Conservation (phyloP, 2,113 vertebrate species). For the Misgurnus mizolepis region DNA sequence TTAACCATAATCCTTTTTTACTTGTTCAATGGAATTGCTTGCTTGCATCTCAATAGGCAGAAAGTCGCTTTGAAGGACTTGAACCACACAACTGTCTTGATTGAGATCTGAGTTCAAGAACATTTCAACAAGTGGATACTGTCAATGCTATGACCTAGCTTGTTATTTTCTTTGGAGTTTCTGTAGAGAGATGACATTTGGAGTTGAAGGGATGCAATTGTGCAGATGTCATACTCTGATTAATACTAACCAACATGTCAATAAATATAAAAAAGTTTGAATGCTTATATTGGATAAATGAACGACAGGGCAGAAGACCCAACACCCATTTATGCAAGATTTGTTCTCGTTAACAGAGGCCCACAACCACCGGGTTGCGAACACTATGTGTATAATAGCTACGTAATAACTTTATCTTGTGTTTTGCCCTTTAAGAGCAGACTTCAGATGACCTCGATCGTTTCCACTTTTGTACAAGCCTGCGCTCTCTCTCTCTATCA, state of each 20-base stretch:
- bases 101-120: constrained; percentile 4
- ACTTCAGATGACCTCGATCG: no score
- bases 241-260: not conserved
- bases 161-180: not conserved
- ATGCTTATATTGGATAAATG: not conserved
- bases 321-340: not conserved
- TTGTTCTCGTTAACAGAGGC: not conserved
- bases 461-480: no score
- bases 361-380: no score
- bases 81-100: constrained; percentile 13
- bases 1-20: constrained; percentile 18
- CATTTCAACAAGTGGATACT: constrained; percentile 5
- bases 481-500: no score
- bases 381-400: no score
- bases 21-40: constrained; percentile 1
- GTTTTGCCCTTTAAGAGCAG: no score
- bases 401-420: no score
- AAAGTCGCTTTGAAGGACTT: not conserved
- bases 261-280: not conserved
- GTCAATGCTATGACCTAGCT: constrained; percentile 27
- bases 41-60: not conserved
- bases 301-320: not conserved
- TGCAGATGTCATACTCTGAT: not conserved
- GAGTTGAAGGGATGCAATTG: not conserved
- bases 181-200: not conserved